Evolutionary conservation across 2,113 vertebrate species (phyloP), one percentile per base, ranked within the genome.

Genomic region (Ceratotherium simum): DNA sequence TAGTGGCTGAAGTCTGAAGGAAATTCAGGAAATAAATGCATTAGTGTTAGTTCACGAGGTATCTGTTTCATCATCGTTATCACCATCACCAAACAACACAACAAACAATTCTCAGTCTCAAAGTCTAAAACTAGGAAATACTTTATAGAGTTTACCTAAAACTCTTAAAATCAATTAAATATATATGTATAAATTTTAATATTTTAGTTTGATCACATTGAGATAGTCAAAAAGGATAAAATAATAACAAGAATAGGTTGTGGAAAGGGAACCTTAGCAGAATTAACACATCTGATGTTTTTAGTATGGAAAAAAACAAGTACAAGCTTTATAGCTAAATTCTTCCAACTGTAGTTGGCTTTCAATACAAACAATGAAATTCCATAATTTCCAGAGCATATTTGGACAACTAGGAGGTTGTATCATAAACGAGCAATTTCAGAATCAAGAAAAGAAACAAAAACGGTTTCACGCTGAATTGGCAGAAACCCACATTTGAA

Each of bases 391-490:
- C 29, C 60, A 91, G 21, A 91, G 39, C 20, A 58, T 88, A 91
- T 88, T 46, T 92, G 72, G 56, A 97, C 72, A 67, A 62, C 42
- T 75, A 46, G 54, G 17, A 82, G n/a, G 54, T 72, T 84, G 64
- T 81, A 97, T 92, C 31, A 96, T 78, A 85, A 69, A 93, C 46
- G 48, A 92, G 18, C n/a, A 96, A 90, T 90, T 96, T 91, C 58
- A 91, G 60, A 95, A 87, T 58, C 12, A 21, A 96, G 56, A 72
- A 96, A 93, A 95, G 65, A 95, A 97, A 96, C 76, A 80, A 89
- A 90, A 94, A 67, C 36, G 72, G 42, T 91, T 96, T 95, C 67
- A 83, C 1, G 0, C 36, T 51, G 65, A 85, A 85, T 67, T 97
- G 90, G 76, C 93, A 96, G 94, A 81, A 97, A 85, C 25, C 56